phyloP scores from a whole-genome alignment of 1,140 invertebrate species.

The Lineus longissimus region DNA sequence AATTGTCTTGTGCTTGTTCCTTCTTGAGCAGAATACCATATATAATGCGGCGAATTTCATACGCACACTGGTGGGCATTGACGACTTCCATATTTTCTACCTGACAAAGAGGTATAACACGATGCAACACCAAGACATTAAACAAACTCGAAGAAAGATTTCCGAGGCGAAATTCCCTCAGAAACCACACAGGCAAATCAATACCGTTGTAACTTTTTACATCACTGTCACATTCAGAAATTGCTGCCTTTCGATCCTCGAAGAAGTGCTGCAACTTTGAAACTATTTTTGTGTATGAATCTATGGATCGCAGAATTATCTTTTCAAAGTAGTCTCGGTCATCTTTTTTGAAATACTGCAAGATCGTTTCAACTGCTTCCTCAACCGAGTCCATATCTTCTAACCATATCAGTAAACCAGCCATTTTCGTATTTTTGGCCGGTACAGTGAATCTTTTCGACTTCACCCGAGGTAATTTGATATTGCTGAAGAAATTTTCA shows the following conservation, averaged over 20 bases:
- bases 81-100: conserved; percentile 65
- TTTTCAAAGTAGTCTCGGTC: conserved; percentile 25
- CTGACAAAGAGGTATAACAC: conserved; percentile 68
- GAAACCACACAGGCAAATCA: conserved; percentile 63
- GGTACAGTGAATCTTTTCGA: conserved; percentile 41
- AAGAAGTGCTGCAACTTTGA: conserved; percentile 23
- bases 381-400: conserved; percentile 62
- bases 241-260: neutral
- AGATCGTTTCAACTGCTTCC: conserved; percentile 62
- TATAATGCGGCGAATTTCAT: conserved; percentile 64
- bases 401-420: conserved; percentile 70
- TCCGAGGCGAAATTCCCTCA: conserved; percentile 60
- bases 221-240: conserved; percentile 4
- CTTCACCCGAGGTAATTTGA: conserved; percentile 54
- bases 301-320: conserved; percentile 30
- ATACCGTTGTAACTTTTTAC: conserved; percentile 27
- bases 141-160: conserved; percentile 63
- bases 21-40: conserved; percentile 62
- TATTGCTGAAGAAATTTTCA: conserved; percentile 64
- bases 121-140: conserved; percentile 63
- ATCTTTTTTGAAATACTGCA: conserved; percentile 30
- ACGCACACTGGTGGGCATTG: conserved; percentile 61
- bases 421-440: conserved; percentile 61
- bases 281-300: conserved; percentile 25
- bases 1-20: neutral